These are phyloP conservation scores for Phyllotis vaccarum DNA, from an alignment of 2,797 vertebrate species.

Conservation along the genomic window DNA sequence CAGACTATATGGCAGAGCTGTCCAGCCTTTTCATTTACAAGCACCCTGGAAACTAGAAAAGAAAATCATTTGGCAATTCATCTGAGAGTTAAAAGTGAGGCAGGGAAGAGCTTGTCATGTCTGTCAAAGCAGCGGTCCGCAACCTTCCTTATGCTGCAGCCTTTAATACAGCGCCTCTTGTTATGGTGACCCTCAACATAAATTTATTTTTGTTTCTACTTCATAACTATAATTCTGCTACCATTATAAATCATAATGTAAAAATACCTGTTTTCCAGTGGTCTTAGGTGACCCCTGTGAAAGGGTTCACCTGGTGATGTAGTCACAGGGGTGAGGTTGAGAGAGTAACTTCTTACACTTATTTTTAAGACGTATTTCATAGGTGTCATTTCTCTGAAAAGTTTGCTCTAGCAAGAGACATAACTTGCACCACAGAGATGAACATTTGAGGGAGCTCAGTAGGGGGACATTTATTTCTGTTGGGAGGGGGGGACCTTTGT, in stretches of 20 bases:
- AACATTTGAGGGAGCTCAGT: neutral
- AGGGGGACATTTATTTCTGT: neutral
- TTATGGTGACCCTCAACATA: neutral
- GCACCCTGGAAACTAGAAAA: conserved; percentile 9
- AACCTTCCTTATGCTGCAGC: neutral
- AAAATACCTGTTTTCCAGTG: neutral
- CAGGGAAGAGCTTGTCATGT: neutral
- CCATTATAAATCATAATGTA: neutral
- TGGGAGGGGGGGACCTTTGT: neutral
- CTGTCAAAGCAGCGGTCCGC: neutral
- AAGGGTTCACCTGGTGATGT: too few species aligned
- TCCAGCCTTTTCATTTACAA: conserved; percentile 57
- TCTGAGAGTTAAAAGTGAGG: neutral
- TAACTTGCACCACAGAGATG: neutral
- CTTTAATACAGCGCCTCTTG: too few species aligned
- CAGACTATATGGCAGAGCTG: neutral
- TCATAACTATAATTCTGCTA: neutral
- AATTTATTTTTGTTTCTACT: neutral
- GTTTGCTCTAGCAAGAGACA: conserved; percentile 2
- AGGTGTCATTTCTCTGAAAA: neutral
- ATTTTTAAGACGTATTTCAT: conserved; percentile 17
- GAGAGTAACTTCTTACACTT: conserved; percentile 42
- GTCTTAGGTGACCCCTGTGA: neutral
- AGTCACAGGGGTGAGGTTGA: neutral
- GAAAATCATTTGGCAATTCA: neutral